Percentiles rank a stretch among this genome's conserved stretches.
phyloP scores from a whole-genome alignment of 2,113 vertebrate species.

The Hystrix brachyura region DNA sequence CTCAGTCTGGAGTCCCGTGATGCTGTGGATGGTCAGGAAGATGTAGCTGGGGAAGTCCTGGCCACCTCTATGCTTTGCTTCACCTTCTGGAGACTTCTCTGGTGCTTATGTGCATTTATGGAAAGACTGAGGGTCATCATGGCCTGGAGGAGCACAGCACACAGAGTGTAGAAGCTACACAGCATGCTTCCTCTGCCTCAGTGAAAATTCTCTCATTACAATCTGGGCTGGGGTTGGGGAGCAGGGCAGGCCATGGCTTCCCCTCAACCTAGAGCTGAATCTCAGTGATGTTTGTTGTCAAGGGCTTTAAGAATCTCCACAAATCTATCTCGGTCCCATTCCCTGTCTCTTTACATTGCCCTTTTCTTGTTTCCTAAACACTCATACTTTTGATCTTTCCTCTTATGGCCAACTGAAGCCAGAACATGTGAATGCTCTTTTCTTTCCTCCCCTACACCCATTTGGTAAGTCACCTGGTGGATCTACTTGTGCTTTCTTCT shows the following conservation, averaged over 20 bases:
- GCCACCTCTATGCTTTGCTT: neutral
- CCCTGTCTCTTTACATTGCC: neutral
- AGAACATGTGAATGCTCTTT: neutral
- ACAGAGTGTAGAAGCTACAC: neutral
- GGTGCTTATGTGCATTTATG: neutral
- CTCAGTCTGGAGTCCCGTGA: neutral
- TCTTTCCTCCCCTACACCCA: accelerated
- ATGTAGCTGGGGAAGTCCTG: neutral
- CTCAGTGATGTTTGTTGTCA: neutral
- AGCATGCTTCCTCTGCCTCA: neutral
- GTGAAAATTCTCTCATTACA: neutral
- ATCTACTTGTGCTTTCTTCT: neutral
- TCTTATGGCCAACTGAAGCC: neutral
- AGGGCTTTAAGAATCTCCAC: neutral
- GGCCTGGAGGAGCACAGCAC: neutral
- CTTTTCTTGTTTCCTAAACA: neutral
- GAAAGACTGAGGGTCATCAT: neutral
- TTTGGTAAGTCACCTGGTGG: neutral
- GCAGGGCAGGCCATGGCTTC: too few relatives aligned
- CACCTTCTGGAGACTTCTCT: neutral
- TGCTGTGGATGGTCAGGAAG: neutral
- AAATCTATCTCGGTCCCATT: neutral
- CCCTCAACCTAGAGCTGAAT: neutral
- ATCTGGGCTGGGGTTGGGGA: neutral
- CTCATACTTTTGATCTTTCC: neutral